Base-by-base conservation (phyloP, 2,888 invertebrate species). In the Tachina grossa region DNA sequence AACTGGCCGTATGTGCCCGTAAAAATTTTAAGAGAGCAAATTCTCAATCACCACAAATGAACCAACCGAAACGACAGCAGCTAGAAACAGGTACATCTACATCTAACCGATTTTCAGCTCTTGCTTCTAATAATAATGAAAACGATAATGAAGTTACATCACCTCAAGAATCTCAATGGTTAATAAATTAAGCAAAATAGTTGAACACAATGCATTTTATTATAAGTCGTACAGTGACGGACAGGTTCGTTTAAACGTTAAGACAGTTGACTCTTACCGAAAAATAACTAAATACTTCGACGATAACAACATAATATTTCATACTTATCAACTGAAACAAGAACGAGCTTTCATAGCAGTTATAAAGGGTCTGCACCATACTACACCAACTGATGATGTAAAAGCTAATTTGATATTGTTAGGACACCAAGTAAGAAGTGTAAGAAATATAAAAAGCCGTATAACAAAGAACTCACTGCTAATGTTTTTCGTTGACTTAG, bases 311-410 rank as follows among this genome's bases (percentile, higher is more conserved):
- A 45, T 75, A 63, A 63, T 47, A 75, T 61, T 11, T 55, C 66
- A 76, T 22, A 76, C 76, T 4, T 76, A 45, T 45, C 76, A 76
- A 66, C 16, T 68, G 1, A 78, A 78, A 59, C 16, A 66, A 53
- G 59, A 59, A 51, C 16, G 78, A 9, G 77, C 69, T 19, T 68
- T 68, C 51, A 78, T 22, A 9, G 78, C 57, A n/a, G 77, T 68
- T 9, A 61, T 59, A 51, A 78, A 78, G 22, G 59, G 59, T 55
- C 41, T 68, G 49, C 68, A 68, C 45, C 61, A 78, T 6, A 57
- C 77, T n/a, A 78, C 77, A 14, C 47, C 59, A 59, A 51, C 49
- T 43, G 68, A 57, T 16, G 66, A 59, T 16, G 59, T 68, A 31
- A 65, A 78, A 59, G 51, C 16, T 14, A 61, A 47, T 31, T 45